A percentile compares a stretch with the other conserved stretches of the same genome.
phyloP scores from a whole-genome alignment of 2,888 invertebrate genomes.

The Lochmaea crataegi region DNA sequence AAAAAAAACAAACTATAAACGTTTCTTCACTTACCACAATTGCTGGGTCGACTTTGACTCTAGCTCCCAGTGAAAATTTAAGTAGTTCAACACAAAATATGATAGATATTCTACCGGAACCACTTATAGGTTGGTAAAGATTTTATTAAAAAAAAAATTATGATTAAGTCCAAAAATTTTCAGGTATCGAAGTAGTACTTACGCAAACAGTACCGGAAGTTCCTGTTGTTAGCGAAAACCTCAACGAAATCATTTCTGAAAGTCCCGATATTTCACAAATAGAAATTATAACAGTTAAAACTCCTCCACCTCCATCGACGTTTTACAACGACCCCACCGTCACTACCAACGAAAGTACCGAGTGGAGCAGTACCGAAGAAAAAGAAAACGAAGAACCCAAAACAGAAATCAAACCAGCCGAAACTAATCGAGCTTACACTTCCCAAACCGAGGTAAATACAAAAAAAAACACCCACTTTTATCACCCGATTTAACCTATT shows the following conservation, averaged over 20 bases:
- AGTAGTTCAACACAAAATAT: slow-evolving; percentile 26
- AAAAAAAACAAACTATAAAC: slow-evolving; percentile 65
- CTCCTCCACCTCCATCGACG: slow-evolving; percentile 45
- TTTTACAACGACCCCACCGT: slow-evolving; percentile 42
- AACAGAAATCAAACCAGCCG: slow-evolving; percentile 29
- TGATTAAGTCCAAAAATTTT: neutral
- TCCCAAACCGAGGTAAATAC: slow-evolving; percentile 55
- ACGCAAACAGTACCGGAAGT: slow-evolving; percentile 8
- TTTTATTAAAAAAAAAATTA: neutral
- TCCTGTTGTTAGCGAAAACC: neutral
- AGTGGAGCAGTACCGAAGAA: slow-evolving; percentile 19
- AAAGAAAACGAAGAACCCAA: slow-evolving; percentile 53
- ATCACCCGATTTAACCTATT: neutral
- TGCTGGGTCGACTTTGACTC: slow-evolving; percentile 34
- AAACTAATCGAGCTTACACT: slow-evolving; percentile 44
- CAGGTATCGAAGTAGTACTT: neutral
- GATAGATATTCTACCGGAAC: slow-evolving; percentile 39
- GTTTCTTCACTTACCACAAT: slow-evolving; percentile 31
- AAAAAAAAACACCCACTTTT: neutral
- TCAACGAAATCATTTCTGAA: slow-evolving; percentile 15
- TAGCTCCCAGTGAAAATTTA: slow-evolving; percentile 43
- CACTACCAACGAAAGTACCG: slow-evolving; percentile 16
- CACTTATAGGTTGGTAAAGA: slow-evolving; percentile 43
- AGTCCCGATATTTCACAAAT: slow-evolving; percentile 13
- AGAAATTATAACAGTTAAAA: slow-evolving; percentile 52